Evolutionary conservation across 1,140 invertebrate species (phyloP), one percentile per base, ranked within the genome.

Genomic region (Cydia pomonella): DNA sequence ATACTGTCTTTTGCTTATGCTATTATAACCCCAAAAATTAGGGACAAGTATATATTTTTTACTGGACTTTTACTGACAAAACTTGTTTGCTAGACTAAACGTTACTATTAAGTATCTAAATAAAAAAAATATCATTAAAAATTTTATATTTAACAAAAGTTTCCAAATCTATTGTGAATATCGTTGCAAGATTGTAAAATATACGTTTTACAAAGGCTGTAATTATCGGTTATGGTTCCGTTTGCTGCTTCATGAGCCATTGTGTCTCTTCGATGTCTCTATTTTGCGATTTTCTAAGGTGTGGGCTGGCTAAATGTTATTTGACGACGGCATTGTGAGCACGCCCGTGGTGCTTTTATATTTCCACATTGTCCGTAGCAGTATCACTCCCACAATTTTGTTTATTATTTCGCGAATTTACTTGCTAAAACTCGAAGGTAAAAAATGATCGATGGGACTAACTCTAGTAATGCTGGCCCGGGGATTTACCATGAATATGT

Each of bases 221-320:
- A 92, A 93, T 93, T 92, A 93, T 92, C 79, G 82, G 77, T 84
- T 87, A 84, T 88, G 82, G 87, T 85, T 87, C 87, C 86, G 82
- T 86, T 84, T 81, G 84, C 82, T 83, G 80, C 80, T 86, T 88
- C 88, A 86, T 85, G 81, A 77, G 69, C 73, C 84, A 82, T 92
- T 92, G 88, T 91, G 73, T 74, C 66, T 44, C 59, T 69, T 72
- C 76, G 87, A 93, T 89, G 89, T 93, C 91, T 93, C 88, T 86
- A 93, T 93, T 90, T 91, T 90, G 90, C 87, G 90, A 93, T 90
- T 89, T 86, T 91, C 91, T 91, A 93, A 92, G 89, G 91, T 92
- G 89, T 89, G 89, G 91, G 90, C 86, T 85, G 87, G 86, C 88
- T 92, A 92, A 92, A 92, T 87, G 90, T 90, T 92, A 92, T 92